Conservation (phyloP, 2,888 invertebrate species). For the Orchesellides sinensis region DNA sequence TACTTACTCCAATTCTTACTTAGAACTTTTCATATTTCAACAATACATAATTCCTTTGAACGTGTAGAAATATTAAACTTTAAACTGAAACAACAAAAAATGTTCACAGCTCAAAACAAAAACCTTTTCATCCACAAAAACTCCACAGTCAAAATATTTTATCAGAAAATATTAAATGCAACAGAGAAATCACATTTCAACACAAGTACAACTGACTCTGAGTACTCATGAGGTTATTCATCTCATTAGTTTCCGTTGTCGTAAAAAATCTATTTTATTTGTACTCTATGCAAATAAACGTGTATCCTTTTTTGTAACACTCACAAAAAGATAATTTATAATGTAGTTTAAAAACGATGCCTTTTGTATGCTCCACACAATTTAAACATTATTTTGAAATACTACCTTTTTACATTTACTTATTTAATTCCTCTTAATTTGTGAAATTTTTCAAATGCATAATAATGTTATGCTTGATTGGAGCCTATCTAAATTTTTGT, state of each 20-base stretch:
- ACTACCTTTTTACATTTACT: not conserved
- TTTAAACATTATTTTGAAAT: not conserved
- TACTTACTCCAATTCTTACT: too few relatives aligned
- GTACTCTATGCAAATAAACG: not conserved
- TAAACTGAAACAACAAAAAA: too few relatives aligned
- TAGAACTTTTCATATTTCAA: too few relatives aligned
- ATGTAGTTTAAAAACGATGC: not conserved
- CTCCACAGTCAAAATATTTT: too few relatives aligned
- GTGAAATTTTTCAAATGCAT: conserved; percentile 14
- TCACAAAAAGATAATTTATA: not conserved
- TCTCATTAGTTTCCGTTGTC: conserved; percentile 60
- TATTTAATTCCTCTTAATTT: conserved; percentile 31
- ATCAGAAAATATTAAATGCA: too few relatives aligned
- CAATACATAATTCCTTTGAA: too few relatives aligned
- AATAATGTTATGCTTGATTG: not conserved
- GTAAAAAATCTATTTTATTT: not conserved
- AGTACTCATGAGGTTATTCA: conserved; percentile 49
- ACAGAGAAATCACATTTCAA: conserved; percentile 12
- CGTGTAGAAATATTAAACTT: too few relatives aligned
- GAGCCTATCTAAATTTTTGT: too few relatives aligned
- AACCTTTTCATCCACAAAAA: too few relatives aligned
- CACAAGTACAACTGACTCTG: conserved; percentile 5
- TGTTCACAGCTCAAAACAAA: too few relatives aligned
- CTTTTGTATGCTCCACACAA: conserved; percentile 1
- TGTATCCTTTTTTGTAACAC: conserved; percentile 31